phyloP scores from a whole-genome alignment of 2,113 vertebrate genomes.

The Triplophysa dalaica region DNA sequence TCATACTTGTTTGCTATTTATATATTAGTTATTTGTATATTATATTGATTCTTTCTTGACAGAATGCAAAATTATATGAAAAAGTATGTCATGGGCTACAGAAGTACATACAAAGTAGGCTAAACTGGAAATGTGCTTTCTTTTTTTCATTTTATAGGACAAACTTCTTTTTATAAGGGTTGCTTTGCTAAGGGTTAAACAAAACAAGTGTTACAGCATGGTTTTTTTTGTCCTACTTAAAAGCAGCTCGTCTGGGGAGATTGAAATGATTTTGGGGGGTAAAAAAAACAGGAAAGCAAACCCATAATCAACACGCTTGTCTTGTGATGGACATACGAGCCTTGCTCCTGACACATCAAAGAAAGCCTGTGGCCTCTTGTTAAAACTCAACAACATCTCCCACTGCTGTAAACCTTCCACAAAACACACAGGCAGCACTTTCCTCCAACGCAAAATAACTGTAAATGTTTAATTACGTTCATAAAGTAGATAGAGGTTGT shows the following conservation, averaged over 20 bases:
- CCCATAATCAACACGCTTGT: slow-evolving; percentile 42
- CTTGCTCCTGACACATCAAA: slow-evolving; percentile 71
- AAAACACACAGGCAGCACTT: slow-evolving; percentile 70
- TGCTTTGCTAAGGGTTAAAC: slow-evolving; percentile 21
- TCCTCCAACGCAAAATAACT: slow-evolving; percentile 62
- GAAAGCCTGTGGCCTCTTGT: slow-evolving; percentile 66
- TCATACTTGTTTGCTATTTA: no score
- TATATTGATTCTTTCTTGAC: no score
- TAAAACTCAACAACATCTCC: slow-evolving; percentile 72
- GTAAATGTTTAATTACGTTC: slow-evolving; percentile 75
- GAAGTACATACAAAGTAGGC: no score
- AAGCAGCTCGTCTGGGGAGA: neutral
- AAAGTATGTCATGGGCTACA: no score
- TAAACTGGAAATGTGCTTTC: no score
- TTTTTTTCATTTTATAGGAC: no score
- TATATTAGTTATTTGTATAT: no score
- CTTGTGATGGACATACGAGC: slow-evolving; percentile 60
- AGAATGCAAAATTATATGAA: no score
- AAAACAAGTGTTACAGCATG: slow-evolving; percentile 21
- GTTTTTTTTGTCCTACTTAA: slow-evolving; percentile 49
- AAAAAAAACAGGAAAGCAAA: slow-evolving; percentile 52
- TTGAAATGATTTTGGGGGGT: slow-evolving; percentile 32
- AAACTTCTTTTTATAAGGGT: no score
- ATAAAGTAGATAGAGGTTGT: slow-evolving; percentile 69
- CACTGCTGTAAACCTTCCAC: slow-evolving; percentile 56